These are phyloP conservation scores for Scyliorhinus canicula DNA, from an alignment of 2,797 vertebrate species.

Conservation along the genomic window DNA sequence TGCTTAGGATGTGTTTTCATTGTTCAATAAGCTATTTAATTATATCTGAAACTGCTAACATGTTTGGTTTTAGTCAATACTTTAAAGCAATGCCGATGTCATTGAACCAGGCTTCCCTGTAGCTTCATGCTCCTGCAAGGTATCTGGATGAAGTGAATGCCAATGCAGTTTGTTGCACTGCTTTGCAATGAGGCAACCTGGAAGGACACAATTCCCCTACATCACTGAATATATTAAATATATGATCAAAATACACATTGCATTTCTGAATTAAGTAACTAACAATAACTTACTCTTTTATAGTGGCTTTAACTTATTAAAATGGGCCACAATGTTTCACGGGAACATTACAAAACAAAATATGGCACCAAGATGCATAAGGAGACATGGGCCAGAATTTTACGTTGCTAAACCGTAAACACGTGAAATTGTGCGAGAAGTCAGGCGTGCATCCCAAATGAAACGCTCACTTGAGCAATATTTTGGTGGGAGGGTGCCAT, in stretches of 20 bases:
- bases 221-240: background rate
- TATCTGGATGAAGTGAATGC: background rate
- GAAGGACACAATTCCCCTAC: background rate
- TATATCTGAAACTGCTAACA: background rate
- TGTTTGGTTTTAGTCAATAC: background rate
- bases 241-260: background rate
- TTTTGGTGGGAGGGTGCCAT: too few relatives aligned
- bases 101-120: background rate
- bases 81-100: background rate
- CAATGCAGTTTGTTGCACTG: background rate
- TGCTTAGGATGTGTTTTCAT: background rate
- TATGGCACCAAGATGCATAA: too few relatives aligned
- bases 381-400: too few relatives aligned
- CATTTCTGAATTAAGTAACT: background rate
- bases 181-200: background rate
- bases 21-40: slow-evolving; percentile 4
- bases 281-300: too few relatives aligned
- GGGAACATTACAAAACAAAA: too few relatives aligned
- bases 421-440: too few relatives aligned
- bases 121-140: too few relatives aligned
- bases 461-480: too few relatives aligned
- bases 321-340: too few relatives aligned
- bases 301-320: too few relatives aligned
- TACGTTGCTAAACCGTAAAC: too few relatives aligned
- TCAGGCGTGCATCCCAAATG: too few relatives aligned